Conservation (phyloP, 1,140 invertebrate species). For the Drosophila orena region DNA sequence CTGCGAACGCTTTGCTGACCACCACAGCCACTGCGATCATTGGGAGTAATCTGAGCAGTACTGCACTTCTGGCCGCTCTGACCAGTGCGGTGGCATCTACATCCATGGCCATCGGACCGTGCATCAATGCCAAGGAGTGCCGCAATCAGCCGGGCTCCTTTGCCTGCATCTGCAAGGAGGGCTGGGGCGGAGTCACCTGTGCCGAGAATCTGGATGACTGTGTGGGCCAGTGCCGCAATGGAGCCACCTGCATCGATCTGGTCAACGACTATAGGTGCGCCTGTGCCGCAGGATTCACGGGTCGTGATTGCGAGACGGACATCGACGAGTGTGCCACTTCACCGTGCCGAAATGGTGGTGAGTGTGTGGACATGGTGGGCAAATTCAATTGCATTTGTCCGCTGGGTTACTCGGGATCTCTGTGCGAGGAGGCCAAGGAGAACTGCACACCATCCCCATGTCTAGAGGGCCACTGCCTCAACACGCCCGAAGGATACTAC, state of each 20-base stretch:
- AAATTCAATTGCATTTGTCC: conserved; percentile 91
- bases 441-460: conserved; percentile 94
- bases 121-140: conserved; percentile 93
- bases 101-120: conserved; percentile 86
- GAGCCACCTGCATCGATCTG: conserved; percentile 90
- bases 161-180: conserved; percentile 91
- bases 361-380: conserved; percentile 90
- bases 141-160: conserved; percentile 93
- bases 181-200: conserved; percentile 95
- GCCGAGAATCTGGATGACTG: conserved; percentile 96
- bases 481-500: conserved; percentile 94
- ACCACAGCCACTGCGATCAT: conserved; percentile 70
- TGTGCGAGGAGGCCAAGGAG: conserved; percentile 93
- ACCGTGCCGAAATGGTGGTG: conserved; percentile 93
- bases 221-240: conserved; percentile 92
- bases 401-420: conserved; percentile 91
- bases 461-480: conserved; percentile 92
- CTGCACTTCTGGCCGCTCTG: conserved; percentile 92
- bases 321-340: conserved; percentile 89
- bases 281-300: conserved; percentile 91
- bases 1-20: conserved; percentile 84
- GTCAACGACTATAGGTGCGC: conserved; percentile 93
- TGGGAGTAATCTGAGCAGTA: conserved; percentile 64
- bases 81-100: conserved; percentile 93
- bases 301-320: conserved; percentile 90